A percentile compares a stretch with the other conserved stretches of the same genome.
These are phyloP conservation scores for Oreortyx pictus DNA, from an alignment of 2,797 vertebrate genomes.

Conservation along the genomic window DNA sequence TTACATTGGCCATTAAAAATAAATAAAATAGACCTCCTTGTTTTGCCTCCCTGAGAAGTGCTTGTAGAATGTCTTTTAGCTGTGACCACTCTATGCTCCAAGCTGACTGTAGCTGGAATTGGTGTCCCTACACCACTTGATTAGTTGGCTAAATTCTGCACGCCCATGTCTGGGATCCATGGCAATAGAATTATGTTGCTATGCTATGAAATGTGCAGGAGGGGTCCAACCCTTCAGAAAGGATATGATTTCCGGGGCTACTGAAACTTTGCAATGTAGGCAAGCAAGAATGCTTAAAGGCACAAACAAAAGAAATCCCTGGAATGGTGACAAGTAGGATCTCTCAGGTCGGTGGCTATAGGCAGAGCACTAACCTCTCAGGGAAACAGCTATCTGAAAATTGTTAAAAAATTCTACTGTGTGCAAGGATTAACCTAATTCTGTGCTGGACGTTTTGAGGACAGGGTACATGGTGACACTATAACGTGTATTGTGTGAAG, in stretches of 20 bases:
- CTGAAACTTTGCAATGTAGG: conserved; percentile 10
- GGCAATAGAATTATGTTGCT: conserved; percentile 68
- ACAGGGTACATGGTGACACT: not conserved
- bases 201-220: conserved; percentile 51
- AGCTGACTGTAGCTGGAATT: conserved; percentile 25
- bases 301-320: not conserved
- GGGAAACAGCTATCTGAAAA: not conserved
- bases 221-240: not conserved
- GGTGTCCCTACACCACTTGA: conserved; percentile 29
- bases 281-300: conserved; percentile 24
- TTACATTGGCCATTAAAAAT: not conserved
- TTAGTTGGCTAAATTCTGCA: conserved; percentile 62
- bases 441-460: not conserved
- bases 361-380: not conserved
- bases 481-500: not conserved
- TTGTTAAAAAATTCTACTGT: not conserved
- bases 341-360: fast-evolving
- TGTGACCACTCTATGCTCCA: conserved; percentile 14
- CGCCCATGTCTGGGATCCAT: conserved; percentile 52
- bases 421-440: not conserved
- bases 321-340: not conserved
- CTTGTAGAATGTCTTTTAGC: not conserved
- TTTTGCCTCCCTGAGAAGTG: conserved; percentile 1
- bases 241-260: conserved; percentile 25
- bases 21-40: not conserved